A percentile compares a stretch with the other conserved stretches of the same genome.
phyloP scores from a whole-genome alignment of 2,113 vertebrate genomes.

The Nannospalax galili region DNA sequence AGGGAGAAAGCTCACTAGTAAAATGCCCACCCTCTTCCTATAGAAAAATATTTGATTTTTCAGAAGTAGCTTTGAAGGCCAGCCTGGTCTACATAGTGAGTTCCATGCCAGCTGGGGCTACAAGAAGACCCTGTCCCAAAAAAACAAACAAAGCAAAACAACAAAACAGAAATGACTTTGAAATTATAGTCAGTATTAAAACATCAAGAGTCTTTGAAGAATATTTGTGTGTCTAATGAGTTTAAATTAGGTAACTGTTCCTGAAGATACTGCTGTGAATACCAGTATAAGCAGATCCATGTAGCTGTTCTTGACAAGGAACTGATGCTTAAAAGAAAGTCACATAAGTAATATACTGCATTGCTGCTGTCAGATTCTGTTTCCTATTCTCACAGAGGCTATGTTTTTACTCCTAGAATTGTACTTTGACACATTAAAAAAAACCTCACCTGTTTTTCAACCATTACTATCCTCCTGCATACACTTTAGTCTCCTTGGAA shows the following conservation, averaged over 20 bases:
- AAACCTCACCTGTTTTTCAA: background rate
- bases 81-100: too few relatives aligned
- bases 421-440: background rate
- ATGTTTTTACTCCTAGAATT: conserved; percentile 27
- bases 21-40: background rate
- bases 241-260: background rate
- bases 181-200: background rate
- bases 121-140: too few relatives aligned
- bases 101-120: too few relatives aligned
- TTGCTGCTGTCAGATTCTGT: background rate
- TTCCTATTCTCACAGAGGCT: conserved; percentile 21
- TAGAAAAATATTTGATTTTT: conserved; percentile 10
- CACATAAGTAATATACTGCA: background rate
- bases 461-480: background rate
- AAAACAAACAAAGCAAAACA: too few relatives aligned
- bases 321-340: background rate
- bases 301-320: background rate
- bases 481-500: conserved; percentile 77
- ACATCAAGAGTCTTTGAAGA: background rate
- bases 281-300: background rate
- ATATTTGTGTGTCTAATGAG: background rate
- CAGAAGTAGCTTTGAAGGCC: conserved; percentile 49
- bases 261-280: background rate
- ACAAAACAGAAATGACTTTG: conserved; percentile 44
- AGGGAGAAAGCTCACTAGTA: background rate